Evolutionary conservation across 1,140 invertebrate species (phyloP).

Genomic region (Tetramorium simillimum): DNA sequence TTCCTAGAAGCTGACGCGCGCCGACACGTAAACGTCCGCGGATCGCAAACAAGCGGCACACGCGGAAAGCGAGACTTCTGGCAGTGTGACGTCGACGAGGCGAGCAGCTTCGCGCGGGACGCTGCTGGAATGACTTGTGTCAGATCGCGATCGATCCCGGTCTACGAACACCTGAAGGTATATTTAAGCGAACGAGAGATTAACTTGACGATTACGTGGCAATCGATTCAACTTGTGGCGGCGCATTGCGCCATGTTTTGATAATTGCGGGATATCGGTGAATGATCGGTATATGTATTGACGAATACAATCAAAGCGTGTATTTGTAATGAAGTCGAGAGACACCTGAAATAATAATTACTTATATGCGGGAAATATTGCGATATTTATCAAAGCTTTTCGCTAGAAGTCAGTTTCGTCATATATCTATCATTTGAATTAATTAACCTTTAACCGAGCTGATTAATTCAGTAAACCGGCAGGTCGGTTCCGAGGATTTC

Average conservation of each 20-base stretch:
- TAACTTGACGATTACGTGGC: not conserved
- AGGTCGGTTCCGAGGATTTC: too few relatives aligned
- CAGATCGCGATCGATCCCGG: not conserved
- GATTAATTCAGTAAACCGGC: too few relatives aligned
- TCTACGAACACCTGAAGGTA: not conserved
- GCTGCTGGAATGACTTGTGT: not conserved
- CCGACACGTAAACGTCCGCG: not conserved
- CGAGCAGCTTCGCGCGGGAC: not conserved
- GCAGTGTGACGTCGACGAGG: conserved; percentile 11
- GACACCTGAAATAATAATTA: not conserved
- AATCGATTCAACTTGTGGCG: not conserved
- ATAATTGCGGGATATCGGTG: not conserved
- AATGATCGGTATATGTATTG: not conserved
- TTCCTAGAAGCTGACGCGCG: conserved; percentile 26
- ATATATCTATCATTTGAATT: too few relatives aligned
- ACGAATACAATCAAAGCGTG: not conserved
- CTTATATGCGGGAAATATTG: not conserved
- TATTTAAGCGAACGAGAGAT: not conserved
- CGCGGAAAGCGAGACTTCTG: not conserved
- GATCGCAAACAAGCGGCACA: not conserved
- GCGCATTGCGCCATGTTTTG: not conserved
- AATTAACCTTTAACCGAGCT: too few relatives aligned
- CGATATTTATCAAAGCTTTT: too few relatives aligned
- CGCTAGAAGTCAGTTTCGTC: too few relatives aligned
- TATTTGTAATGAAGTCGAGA: not conserved